phyloP scores from a whole-genome alignment of 2,113 vertebrate genomes.

The Pteruthius melanotis region DNA sequence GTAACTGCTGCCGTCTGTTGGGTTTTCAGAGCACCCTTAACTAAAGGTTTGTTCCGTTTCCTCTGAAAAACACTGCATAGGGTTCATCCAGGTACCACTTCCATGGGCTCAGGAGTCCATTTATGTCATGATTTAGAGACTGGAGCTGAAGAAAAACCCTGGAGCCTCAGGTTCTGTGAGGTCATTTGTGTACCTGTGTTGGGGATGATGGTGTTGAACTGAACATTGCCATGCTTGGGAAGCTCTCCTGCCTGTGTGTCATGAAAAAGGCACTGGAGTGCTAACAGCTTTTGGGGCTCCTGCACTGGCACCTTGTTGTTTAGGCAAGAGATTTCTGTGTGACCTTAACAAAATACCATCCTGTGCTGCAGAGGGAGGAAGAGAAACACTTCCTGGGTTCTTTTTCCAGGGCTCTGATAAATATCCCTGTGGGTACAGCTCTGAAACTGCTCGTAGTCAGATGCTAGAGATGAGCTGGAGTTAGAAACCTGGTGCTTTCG shows the following conservation, averaged over 20 bases:
- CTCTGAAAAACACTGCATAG: not conserved
- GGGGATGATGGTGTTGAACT: not conserved
- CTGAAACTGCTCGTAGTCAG: not conserved
- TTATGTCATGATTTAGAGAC: accelerated
- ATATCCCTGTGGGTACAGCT: not conserved
- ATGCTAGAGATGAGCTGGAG: not conserved
- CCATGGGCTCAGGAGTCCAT: not conserved
- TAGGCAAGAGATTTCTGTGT: not conserved
- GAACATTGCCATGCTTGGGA: not conserved
- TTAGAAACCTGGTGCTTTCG: not conserved
- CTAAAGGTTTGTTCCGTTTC: not conserved
- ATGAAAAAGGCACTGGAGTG: not conserved
- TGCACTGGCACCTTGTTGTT: not conserved
- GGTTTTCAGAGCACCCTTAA: not conserved
- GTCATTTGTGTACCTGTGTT: not conserved
- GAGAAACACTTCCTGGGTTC: not conserved
- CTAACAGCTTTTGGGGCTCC: not conserved
- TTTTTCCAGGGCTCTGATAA: not conserved
- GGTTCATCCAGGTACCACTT: not conserved
- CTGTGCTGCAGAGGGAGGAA: not conserved
- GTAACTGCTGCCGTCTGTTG: not conserved
- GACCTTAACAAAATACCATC: not conserved
- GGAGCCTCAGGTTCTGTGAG: not conserved
- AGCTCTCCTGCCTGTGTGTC: not conserved
- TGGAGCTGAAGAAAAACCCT: not conserved